These are phyloP conservation scores for Pygocentrus nattereri DNA, from an alignment of 2,797 vertebrate genomes.

Conservation along the genomic window DNA sequence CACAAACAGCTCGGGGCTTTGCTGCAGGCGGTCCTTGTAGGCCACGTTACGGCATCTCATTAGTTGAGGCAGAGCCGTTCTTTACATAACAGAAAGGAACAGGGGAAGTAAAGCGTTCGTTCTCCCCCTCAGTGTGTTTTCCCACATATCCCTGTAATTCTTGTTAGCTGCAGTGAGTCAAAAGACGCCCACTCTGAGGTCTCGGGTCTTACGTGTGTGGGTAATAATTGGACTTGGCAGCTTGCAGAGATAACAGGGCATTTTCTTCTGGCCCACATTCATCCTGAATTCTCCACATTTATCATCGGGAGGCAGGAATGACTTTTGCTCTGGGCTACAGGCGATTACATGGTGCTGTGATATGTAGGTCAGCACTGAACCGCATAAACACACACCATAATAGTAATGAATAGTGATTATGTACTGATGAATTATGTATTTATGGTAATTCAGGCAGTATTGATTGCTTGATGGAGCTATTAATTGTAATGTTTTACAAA, in stretches of 20 bases:
- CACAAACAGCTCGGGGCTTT: not conserved
- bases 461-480: not conserved
- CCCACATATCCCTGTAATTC: not conserved
- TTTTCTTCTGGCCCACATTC: slow-evolving; percentile 8
- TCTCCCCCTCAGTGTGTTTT: not conserved
- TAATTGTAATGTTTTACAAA: not conserved
- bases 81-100: slow-evolving; percentile 20
- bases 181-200: slow-evolving; percentile 4
- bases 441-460: not conserved
- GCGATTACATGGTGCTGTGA: not conserved
- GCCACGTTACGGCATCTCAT: slow-evolving; percentile 64
- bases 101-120: slow-evolving; percentile 57
- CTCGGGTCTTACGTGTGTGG: not conserved
- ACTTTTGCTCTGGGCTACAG: not conserved
- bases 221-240: slow-evolving; percentile 14
- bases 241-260: not conserved
- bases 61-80: not conserved
- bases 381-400: not conserved
- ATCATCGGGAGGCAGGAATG: not conserved
- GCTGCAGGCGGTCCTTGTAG: slow-evolving; percentile 61
- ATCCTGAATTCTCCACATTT: slow-evolving; percentile 10
- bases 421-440: not conserved
- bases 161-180: not conserved
- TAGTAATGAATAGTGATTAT: not conserved
- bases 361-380: slow-evolving; percentile 8